Evolutionary conservation across 2,888 invertebrate species (phyloP), one percentile per base, ranked within the genome.

Genomic region (Drosophila pseudotalamancana): DNA sequence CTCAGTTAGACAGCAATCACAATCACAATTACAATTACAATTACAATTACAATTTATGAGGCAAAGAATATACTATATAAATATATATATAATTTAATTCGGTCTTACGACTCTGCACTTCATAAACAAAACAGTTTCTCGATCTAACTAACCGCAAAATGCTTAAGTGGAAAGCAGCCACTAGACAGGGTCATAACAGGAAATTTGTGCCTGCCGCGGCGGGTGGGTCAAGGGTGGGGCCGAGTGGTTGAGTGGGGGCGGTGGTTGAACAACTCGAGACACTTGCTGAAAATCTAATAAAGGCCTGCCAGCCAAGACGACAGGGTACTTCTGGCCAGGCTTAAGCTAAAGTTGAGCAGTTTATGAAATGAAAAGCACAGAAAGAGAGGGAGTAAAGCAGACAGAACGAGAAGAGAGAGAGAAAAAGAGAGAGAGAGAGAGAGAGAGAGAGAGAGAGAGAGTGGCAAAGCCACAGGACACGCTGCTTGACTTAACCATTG

Each of bases 211-310:
- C 39, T 43, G 55, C 19, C 64, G 51, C 55, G 18, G 67, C 50
- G 57, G 25, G 48, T 37, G 53, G 50, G 8, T 43, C 35, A 23
- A 16, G 27, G 27, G 29, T 9, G 6, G 29, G 11, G 18, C 43
- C 4, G 27, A 43, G 29, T 27, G 43, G 43, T n/a, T 16, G 43
- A 9, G 32, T 6, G 12, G 21, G 23, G 8, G 11, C 12, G 6
- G n/a, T 8, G 3, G 12, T 14, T 27, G 37, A 21, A 49, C 42
- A 56, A 18, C 23, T 49, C 29, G 43, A 51, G 73, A 75, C 63
- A 78, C 88, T 87, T 78, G 81, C 65, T 70, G 72, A 64, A 77
- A 87, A 85, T 87, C 87, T 82, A 85, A 88, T 88, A 82, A 88
- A 65, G 80, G 67, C 62, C 57, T 49, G 54, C 21, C 42, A 31